Evolutionary conservation across 1,140 invertebrate genomes (phyloP).

Genomic region (Ladona fulva): DNA sequence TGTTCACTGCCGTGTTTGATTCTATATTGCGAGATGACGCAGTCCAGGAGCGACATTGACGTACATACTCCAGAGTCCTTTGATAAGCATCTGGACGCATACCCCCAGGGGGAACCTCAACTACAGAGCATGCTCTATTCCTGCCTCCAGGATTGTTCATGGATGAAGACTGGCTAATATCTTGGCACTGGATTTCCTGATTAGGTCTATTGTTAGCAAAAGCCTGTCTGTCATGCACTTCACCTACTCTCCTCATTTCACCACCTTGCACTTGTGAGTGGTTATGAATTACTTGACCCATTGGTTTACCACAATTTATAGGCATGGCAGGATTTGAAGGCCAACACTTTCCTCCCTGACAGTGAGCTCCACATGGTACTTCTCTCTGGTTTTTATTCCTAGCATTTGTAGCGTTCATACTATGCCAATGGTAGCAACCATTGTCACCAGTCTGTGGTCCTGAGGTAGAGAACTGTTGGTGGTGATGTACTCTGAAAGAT

Average conservation of each 20-base stretch:
- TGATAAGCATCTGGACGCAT: conserved; percentile 80
- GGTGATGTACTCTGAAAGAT: neutral
- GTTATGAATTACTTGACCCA: neutral
- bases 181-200: conserved; percentile 52
- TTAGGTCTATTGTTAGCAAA: conserved; percentile 5
- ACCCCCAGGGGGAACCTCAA: conserved; percentile 37
- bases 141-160: conserved; percentile 19
- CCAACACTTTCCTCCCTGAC: neutral
- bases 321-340: neutral
- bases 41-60: conserved; percentile 78
- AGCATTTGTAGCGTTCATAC: neutral
- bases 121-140: conserved; percentile 23
- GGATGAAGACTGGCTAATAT: conserved; percentile 50
- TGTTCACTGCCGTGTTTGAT: conserved; percentile 41
- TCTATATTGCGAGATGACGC: conserved; percentile 37
- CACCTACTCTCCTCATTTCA: neutral
- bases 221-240: neutral
- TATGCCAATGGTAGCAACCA: neutral
- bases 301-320: neutral
- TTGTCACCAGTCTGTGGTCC: neutral
- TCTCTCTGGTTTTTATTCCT: neutral
- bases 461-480: neutral
- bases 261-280: neutral
- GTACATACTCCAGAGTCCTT: conserved; percentile 80
- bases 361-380: neutral